Conservation (phyloP, 2,113 vertebrate species). For the Peromyscus maniculatus region DNA sequence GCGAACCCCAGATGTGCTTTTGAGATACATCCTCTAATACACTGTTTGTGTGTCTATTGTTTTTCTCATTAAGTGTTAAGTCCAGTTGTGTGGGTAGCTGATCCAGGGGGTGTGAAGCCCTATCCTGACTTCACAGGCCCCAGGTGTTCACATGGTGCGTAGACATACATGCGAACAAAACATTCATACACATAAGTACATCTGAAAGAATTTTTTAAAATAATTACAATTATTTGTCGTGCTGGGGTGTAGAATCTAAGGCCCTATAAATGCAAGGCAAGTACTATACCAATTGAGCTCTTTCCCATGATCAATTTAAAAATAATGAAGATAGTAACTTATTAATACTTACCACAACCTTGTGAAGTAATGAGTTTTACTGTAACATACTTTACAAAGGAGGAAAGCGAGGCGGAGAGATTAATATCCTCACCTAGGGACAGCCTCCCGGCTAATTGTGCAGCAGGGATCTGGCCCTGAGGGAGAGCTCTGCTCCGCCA, state of each 20-base stretch:
- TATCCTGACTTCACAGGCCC: not conserved
- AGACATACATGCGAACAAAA: not conserved
- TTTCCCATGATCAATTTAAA: not conserved
- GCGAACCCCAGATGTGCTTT: not conserved
- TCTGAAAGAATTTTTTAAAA: not conserved
- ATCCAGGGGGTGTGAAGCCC: not conserved
- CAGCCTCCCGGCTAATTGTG: not conserved
- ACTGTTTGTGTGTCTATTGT: not conserved
- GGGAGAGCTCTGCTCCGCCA: accelerated
- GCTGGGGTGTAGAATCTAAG: not conserved
- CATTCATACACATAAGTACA: not conserved
- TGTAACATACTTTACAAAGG: not conserved
- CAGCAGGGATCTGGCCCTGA: not conserved
- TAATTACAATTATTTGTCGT: not conserved
- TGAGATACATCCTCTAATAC: not conserved
- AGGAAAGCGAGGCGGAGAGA: not conserved
- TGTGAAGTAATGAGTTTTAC: not conserved
- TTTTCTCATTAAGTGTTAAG: not conserved
- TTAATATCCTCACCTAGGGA: not conserved
- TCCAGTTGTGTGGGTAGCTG: not conserved
- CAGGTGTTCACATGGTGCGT: not conserved
- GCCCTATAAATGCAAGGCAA: not conserved
- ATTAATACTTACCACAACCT: not conserved
- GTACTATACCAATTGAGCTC: not conserved
- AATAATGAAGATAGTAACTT: not conserved